Evolutionary conservation across 2,113 vertebrate species (phyloP), one percentile per base, ranked within the genome.

Genomic region (Crypturellus undulatus): DNA sequence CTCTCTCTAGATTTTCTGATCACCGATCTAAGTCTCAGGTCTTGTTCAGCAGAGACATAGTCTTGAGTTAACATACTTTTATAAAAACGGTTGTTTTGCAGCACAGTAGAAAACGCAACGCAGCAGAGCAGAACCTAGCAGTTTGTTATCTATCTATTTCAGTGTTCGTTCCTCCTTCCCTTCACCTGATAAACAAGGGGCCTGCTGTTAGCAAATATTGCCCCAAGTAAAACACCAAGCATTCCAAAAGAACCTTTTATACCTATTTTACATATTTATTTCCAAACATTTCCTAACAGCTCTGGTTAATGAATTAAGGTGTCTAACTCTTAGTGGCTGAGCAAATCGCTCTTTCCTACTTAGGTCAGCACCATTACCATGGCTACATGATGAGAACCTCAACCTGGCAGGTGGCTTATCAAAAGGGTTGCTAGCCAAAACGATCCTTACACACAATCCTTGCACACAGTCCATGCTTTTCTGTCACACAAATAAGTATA

Each of bases 131-230:
- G 65, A 81, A 84, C 84, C 42, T 68, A 64, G 73, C 77, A 81
- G 63, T 87, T 94, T 89, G 43, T 94, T 93, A 81, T 91, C 94
- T 93, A 6, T 89, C 94, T 93, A 6, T 89, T 81, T 68, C 79
- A 84, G 58, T 40, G 80, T 73, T 95, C 3, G 1, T 69, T 87
- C 72, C 47, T 43, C 3, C 2, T 89, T 87, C 2, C 2, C 36
- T 68, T 93, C 90, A 62, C 73, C 73, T 1, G 56, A n/a, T 65
- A 84, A 96, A 84, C 52, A 93, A 51, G 21, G 62, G 26, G 84
- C 95, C 94, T 95, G 95, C 94, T 96, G 91, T 90, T 94, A 95
- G 89, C 92, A 96, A 93, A 92, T 84, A 93, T 5, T 51, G 91
- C 95, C 80, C 3, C 2, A 69, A 84, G 95, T 84, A 84, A 93